Conservation (phyloP, 1,140 invertebrate species). For the Mesaphorura yosii region DNA sequence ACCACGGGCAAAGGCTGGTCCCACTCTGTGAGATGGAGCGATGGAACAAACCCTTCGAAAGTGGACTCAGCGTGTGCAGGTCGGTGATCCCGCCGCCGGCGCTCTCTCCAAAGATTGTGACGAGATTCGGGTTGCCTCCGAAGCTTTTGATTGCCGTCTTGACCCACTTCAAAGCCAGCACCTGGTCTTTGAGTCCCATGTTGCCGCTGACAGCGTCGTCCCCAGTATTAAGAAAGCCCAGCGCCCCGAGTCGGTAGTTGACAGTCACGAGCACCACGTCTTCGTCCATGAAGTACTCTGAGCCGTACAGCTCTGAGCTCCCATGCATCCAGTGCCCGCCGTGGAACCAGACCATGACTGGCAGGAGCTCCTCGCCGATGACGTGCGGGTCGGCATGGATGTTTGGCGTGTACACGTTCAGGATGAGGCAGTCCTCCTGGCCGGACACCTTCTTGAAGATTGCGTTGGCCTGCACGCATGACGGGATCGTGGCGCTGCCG, state of each 20-base stretch:
- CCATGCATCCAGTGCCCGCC: slow-evolving; percentile 11
- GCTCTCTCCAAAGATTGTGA: slow-evolving; percentile 47
- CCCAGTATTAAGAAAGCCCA: not conserved
- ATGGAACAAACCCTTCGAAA: slow-evolving; percentile 8
- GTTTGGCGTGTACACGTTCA: slow-evolving; percentile 13
- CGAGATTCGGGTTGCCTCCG: slow-evolving; percentile 41
- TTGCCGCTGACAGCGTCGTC: slow-evolving; percentile 2
- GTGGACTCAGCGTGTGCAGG: slow-evolving; percentile 6
- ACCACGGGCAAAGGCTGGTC: slow-evolving; percentile 10
- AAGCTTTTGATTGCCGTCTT: not conserved
- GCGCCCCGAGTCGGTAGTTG: slow-evolving; percentile 1
- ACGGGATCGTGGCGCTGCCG: not conserved
- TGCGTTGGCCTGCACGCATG: too few relatives aligned
- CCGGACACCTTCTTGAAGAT: slow-evolving; percentile 1
- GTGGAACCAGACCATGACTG: not conserved
- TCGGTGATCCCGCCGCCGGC: slow-evolving; percentile 4
- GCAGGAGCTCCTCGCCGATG: not conserved
- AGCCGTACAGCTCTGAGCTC: slow-evolving; percentile 1
- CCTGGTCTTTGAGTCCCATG: not conserved
- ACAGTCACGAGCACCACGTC: slow-evolving; percentile 11
- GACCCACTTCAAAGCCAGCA: slow-evolving; percentile 3
- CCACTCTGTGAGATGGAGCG: slow-evolving; percentile 1
- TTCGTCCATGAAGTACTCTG: slow-evolving; percentile 1
- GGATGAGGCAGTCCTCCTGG: slow-evolving; percentile 22
- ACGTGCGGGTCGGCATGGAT: not conserved